Base-by-base conservation (phyloP, 2,888 invertebrate species). In the Nycteola revayana region DNA sequence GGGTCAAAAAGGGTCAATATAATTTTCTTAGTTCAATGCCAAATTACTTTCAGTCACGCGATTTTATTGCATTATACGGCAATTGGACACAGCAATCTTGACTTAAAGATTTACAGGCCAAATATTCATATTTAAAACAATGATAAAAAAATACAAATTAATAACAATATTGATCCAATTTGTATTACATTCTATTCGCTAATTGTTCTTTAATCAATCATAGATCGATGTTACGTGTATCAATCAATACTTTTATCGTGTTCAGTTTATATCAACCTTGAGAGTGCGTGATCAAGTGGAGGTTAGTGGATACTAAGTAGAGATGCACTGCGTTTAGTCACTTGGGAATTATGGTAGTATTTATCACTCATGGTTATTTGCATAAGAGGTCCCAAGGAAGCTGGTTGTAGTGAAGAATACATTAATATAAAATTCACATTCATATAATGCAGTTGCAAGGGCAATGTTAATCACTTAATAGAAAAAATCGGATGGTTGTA, bases 1-100 rank as follows among this genome's bases (percentile, higher is more conserved):
- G 7, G 45, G 42, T 41, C 38, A 31, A 45, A 47, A 53, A 53
- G 52, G 49, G 57, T 56, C 53, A 56, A 56, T 56, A 50, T 50
- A 42, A 53, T 40, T 38, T 28, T 44, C 35, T 39, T 39, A 44
- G 38, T 36, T 42, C 9, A 10, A 9, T 31, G 17, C 40, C 1
- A 53, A 56, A 56, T 56, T 50, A 48, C 50, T 44, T 18, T 27
- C 37, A 30, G 24, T 17, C 57, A 47, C 53, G 55, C 53, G 30
- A 56, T 30, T 30, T 32, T 32, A 17, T 48, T 47, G 40, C 43
- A 39, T 42, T 37, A 38, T 23, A 41, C 39, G 41, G 42, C 40
- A 43, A 49, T 39, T 33, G 26, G 36, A 14, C 14, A 14, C 5
- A 3, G 14, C 3, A 14, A 14, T n/a, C n/a, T n/a, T n/a, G n/a